Conservation (phyloP, 1,140 invertebrate genomes). For the Oreohelix idahoensis region DNA sequence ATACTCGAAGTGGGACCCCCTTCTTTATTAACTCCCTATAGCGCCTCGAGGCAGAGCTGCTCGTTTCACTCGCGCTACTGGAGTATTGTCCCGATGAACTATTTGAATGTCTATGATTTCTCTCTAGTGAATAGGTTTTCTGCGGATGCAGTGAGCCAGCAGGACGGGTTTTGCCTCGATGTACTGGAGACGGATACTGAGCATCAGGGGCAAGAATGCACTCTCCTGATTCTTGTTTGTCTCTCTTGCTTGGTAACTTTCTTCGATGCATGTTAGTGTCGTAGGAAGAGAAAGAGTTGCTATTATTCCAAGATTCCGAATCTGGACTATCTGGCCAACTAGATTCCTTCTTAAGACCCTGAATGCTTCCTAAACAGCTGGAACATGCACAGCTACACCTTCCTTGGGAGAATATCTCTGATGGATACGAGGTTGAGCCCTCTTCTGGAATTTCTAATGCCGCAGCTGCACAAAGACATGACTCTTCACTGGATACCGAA, state of each 20-base stretch:
- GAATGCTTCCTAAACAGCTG: slow-evolving; percentile 43
- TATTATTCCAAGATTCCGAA: slow-evolving; percentile 48
- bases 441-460: slow-evolving; percentile 41
- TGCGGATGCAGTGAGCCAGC: background rate
- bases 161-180: background rate
- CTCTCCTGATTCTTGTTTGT: slow-evolving; percentile 1
- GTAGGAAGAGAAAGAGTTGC: slow-evolving; percentile 51
- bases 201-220: slow-evolving; percentile 39
- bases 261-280: slow-evolving; percentile 43
- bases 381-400: slow-evolving; percentile 49
- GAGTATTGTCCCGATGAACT: background rate
- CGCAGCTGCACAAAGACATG: slow-evolving; percentile 45
- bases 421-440: slow-evolving; percentile 39
- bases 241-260: slow-evolving; percentile 31
- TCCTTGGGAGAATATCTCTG: slow-evolving; percentile 33
- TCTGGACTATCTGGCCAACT: slow-evolving; percentile 43
- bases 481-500: slow-evolving; percentile 59
- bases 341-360: slow-evolving; percentile 35
- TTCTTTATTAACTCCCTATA: slow-evolving; percentile 61
- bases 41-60: slow-evolving; percentile 52
- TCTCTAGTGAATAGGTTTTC: slow-evolving; percentile 8
- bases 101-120: slow-evolving; percentile 1
- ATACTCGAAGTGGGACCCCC: slow-evolving; percentile 62
- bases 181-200: slow-evolving; percentile 33
- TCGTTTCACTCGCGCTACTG: slow-evolving; percentile 41